These are phyloP conservation scores for Eupithecia abbreviata DNA, from an alignment of 2,888 invertebrate genomes.

Conservation along the genomic window DNA sequence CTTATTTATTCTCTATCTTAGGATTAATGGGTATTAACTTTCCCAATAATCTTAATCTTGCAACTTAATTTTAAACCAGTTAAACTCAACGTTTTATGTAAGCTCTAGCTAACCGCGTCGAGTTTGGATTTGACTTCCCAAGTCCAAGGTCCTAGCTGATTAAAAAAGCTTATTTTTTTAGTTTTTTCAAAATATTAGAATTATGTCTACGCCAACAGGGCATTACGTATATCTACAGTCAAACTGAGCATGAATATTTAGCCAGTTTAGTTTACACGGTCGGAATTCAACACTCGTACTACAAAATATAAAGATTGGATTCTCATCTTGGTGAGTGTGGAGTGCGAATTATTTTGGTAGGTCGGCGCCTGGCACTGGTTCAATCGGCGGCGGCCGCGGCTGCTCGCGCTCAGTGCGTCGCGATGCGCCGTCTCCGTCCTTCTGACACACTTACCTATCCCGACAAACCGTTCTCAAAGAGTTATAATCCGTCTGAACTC, in stretches of 20 bases:
- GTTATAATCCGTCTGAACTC: neutral
- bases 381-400: conserved; percentile 61
- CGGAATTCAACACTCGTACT: conserved; percentile 56
- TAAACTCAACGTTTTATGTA: too few species aligned
- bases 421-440: conserved; percentile 49
- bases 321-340: conserved; percentile 57
- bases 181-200: too few species aligned
- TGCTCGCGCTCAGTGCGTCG: conserved; percentile 56
- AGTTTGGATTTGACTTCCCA: too few species aligned
- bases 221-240: neutral
- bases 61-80: too few species aligned
- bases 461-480: neutral
- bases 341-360: conserved; percentile 78
- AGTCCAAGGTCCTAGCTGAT: too few species aligned
- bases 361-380: conserved; percentile 74
- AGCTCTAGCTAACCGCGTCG: too few species aligned
- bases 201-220: neutral
- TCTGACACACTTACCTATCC: conserved; percentile 55
- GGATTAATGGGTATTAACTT: neutral
- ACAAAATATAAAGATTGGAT: conserved; percentile 47
- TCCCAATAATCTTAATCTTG: neutral
- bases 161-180: too few species aligned
- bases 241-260: neutral
- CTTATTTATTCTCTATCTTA: neutral
- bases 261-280: conserved; percentile 33